phyloP scores from a whole-genome alignment of 2,888 invertebrate genomes.

The Microctonus brassicae region DNA sequence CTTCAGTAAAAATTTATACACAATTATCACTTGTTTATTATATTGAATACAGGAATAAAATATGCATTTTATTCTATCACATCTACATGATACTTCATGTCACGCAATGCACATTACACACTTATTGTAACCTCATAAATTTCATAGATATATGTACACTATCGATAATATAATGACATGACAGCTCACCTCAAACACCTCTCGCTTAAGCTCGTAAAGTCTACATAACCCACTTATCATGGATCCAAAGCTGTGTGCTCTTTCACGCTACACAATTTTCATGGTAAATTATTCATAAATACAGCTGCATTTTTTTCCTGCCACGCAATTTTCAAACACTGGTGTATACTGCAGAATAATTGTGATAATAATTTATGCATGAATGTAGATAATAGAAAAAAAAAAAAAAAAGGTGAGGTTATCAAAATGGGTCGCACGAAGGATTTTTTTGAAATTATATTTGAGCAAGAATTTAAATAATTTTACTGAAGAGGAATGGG shows the following conservation, averaged over 20 bases:
- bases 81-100: background rate
- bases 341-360: background rate
- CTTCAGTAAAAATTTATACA: too few relatives aligned
- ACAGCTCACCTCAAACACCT: slow-evolving; percentile 26
- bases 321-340: background rate
- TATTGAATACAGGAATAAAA: background rate
- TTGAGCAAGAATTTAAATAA: too few relatives aligned
- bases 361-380: background rate
- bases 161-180: background rate
- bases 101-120: background rate
- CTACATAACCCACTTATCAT: slow-evolving; percentile 40
- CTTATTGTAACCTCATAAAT: background rate
- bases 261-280: slow-evolving; percentile 32
- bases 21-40: too few relatives aligned
- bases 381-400: background rate
- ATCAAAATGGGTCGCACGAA: background rate
- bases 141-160: background rate
- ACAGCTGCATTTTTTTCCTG: slow-evolving; percentile 22
- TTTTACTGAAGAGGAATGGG: background rate
- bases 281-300: slow-evolving; percentile 45
- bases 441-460: too few relatives aligned
- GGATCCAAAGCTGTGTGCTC: slow-evolving; percentile 21
- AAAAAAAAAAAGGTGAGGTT: background rate
- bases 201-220: slow-evolving; percentile 42
- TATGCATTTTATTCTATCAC: background rate